Evolutionary conservation across 2,113 vertebrate species (phyloP).

Genomic region (Myanophis thanlyinensis): DNA sequence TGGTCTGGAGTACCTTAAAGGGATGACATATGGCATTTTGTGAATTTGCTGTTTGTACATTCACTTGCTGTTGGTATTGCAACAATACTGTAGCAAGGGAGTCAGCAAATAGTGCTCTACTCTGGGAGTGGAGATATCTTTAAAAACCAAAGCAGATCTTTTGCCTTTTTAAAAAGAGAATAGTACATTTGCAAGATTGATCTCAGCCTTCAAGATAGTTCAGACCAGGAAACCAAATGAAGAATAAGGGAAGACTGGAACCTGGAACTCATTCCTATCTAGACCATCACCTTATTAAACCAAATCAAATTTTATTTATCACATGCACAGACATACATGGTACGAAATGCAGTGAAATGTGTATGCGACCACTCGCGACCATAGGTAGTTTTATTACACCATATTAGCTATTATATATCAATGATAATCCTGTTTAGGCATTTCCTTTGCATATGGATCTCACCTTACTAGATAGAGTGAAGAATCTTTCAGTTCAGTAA

Average conservation of each 20-base stretch:
- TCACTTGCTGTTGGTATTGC: neutral
- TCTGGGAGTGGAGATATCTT: neutral
- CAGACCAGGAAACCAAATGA: neutral
- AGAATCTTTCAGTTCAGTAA: neutral
- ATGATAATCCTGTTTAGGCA: neutral
- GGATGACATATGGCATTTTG: neutral
- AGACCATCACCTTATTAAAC: neutral
- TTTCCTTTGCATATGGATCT: neutral
- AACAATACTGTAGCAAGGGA: neutral
- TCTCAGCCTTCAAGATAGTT: neutral
- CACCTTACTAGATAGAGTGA: neutral
- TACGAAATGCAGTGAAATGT: no score
- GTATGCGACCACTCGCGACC: no score
- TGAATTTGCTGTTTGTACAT: neutral
- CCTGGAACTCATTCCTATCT: neutral
- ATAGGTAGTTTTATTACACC: no score
- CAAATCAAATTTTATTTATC: no score
- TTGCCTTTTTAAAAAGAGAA: neutral
- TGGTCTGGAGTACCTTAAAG: neutral
- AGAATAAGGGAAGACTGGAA: neutral
- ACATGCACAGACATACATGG: no score
- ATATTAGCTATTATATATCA: neutral
- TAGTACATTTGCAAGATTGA: neutral
- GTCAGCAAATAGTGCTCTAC: neutral
- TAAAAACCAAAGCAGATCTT: neutral